Evolutionary conservation across 2,113 vertebrate genomes (phyloP), one percentile per base, ranked within the genome.

Genomic region (Ceuthmochares aereus): DNA sequence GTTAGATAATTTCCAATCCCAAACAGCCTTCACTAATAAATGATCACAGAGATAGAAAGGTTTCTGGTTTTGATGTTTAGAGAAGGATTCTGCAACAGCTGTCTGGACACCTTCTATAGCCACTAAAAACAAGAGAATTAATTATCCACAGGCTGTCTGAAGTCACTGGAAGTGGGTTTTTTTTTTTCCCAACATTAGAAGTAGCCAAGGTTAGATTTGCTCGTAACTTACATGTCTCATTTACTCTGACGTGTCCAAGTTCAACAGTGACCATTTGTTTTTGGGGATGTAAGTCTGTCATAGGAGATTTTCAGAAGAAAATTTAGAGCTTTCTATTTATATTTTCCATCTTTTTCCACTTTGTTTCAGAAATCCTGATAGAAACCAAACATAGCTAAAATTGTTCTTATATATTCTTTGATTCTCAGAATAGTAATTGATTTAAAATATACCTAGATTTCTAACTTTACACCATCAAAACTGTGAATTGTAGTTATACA

Each of bases 1-100:
- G 81, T 90, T 81, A 60, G 91, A 91, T 94, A 84, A 89, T 95
- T 91, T 90, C 96, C 91, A 97, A 51, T 78, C 51, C 32, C 84
- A 89, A 93, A 77, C 23, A 95, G 40, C 18, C 76, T 82, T 40
- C 34, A 89, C 42, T 32, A 87, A 30, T 90, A 79, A 90, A 84
- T 83, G 86, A 91, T 79, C 85, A 87, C 60, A 74, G 74, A 80
- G 7, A 54, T 23, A 52, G 52, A 43, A 73, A 14, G 7, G 7
- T 8, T 47, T 87, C 58, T 40, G 2, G 1, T 34, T 87, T 82
- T 47, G 16, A 15, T 16, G 14, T 47, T 1, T 6, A 36, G 47
- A 30, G 54, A 72, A 68, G 4, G 16, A 54, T 74, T 70, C 51
- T 69, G 10, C 19, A 49, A 54, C 9, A 62, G 22, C 4, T 2